phyloP scores from a whole-genome alignment of 2,888 invertebrate species.

The Hyalella azteca region DNA sequence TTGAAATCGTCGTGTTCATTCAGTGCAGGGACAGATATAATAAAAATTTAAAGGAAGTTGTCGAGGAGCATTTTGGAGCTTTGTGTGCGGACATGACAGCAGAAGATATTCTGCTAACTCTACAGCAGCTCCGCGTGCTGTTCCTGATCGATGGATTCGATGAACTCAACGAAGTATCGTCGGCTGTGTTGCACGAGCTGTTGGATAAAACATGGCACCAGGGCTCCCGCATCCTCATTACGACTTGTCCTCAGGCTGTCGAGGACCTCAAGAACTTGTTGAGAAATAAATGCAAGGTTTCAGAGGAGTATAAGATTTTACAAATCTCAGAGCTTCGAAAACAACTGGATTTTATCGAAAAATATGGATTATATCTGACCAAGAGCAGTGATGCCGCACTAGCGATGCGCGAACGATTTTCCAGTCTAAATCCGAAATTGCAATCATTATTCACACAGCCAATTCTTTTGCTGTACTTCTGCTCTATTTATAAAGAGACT shows the following conservation, averaged over 20 bases:
- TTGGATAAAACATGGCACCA: not conserved
- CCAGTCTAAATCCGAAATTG: no score
- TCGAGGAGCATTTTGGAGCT: not conserved
- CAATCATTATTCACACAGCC: not conserved
- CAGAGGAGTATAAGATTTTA: not conserved
- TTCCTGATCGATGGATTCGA: not conserved
- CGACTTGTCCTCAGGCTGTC: not conserved
- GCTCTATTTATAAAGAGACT: not conserved
- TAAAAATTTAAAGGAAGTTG: not conserved
- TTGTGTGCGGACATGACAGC: not conserved
- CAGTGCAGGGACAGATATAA: constrained; percentile 38
- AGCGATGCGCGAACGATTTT: not conserved
- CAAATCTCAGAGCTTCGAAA: not conserved
- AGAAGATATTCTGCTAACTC: not conserved
- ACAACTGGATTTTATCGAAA: not conserved
- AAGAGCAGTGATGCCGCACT: not conserved
- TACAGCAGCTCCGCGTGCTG: not conserved
- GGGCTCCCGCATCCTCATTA: not conserved
- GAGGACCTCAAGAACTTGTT: not conserved
- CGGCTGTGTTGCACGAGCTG: not conserved
- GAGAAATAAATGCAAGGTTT: not conserved
- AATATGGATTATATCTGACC: not conserved
- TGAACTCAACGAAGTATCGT: not conserved
- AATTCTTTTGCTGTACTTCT: not conserved
- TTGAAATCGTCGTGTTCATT: constrained; percentile 41